Percentiles rank a stretch among this genome's conserved stretches.
Evolutionary conservation across 2,113 vertebrate genomes (phyloP).

Genomic region (Bubo bubo): DNA sequence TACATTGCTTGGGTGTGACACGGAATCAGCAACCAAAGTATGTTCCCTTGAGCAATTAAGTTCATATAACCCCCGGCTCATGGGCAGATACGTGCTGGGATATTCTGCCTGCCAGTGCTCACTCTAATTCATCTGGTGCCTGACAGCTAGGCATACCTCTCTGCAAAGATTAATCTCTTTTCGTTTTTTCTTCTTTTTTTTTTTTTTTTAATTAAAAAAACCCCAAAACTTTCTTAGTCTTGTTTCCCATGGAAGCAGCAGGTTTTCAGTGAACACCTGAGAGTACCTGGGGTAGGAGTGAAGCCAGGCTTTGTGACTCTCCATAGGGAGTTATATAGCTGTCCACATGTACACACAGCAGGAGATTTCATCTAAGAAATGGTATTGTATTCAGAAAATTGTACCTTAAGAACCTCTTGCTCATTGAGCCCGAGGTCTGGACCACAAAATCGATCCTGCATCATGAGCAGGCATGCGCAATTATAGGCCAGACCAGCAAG

Average conservation of each 20-base stretch:
- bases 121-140: not conserved
- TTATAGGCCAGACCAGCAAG: not conserved
- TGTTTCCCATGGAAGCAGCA: not conserved
- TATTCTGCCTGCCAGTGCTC: slow-evolving; percentile 1
- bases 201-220: not conserved
- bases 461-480: not conserved
- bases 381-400: not conserved
- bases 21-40: slow-evolving; percentile 42
- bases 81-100: not conserved
- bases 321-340: not conserved
- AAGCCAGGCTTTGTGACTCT: not conserved
- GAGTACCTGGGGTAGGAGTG: not conserved
- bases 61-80: not conserved
- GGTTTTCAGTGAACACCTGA: not conserved
- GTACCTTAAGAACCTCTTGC: not conserved
- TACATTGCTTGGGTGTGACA: slow-evolving; percentile 38
- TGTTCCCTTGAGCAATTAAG: slow-evolving; percentile 6
- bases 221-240: not conserved
- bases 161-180: not conserved
- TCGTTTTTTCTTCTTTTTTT: fast-evolving
- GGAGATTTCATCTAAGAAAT: not conserved
- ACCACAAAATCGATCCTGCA: not conserved
- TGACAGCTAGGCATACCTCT: not conserved
- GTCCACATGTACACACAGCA: not conserved
- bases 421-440: not conserved